Percentiles rank a stretch among this genome's conserved stretches.
phyloP scores from a whole-genome alignment of 2,797 vertebrate genomes.

The Decapterus maruadsi region DNA sequence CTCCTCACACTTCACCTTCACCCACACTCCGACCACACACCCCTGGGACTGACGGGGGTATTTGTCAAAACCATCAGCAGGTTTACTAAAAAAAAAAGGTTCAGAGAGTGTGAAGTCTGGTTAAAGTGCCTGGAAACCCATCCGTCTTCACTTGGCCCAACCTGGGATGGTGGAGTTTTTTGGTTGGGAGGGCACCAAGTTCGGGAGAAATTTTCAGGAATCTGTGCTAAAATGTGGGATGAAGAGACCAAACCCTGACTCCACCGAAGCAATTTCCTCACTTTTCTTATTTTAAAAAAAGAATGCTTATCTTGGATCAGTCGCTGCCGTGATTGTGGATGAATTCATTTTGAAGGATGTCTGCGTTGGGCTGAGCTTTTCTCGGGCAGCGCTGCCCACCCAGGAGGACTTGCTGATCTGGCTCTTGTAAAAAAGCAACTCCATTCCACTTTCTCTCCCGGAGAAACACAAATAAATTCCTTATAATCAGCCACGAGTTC shows the following conservation, averaged over 20 bases:
- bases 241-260: not conserved
- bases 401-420: constrained; percentile 73
- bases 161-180: constrained; percentile 29
- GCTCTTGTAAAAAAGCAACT: constrained; percentile 65
- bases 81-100: constrained; percentile 11
- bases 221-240: constrained; percentile 48
- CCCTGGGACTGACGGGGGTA: constrained; percentile 42
- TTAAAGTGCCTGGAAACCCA: constrained; percentile 69
- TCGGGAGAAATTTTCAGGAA: constrained; percentile 29
- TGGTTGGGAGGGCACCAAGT: constrained; percentile 6
- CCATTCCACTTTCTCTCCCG: constrained; percentile 58
- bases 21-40: constrained; percentile 21
- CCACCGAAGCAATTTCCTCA: constrained; percentile 35
- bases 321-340: constrained; percentile 48
- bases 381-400: constrained; percentile 70
- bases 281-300: constrained; percentile 18
- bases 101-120: constrained; percentile 56
- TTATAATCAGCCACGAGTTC: constrained; percentile 77
- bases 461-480: constrained; percentile 80
- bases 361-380: constrained; percentile 65
- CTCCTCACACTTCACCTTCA: constrained; percentile 37
- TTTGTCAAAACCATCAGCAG: constrained; percentile 62
- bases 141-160: constrained; percentile 45
- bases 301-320: constrained; percentile 65
- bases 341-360: constrained; percentile 69